Percentiles rank a stretch among this genome's conserved stretches.
Evolutionary conservation across 2,888 invertebrate species (phyloP).

Genomic region (Laothoe populi): DNA sequence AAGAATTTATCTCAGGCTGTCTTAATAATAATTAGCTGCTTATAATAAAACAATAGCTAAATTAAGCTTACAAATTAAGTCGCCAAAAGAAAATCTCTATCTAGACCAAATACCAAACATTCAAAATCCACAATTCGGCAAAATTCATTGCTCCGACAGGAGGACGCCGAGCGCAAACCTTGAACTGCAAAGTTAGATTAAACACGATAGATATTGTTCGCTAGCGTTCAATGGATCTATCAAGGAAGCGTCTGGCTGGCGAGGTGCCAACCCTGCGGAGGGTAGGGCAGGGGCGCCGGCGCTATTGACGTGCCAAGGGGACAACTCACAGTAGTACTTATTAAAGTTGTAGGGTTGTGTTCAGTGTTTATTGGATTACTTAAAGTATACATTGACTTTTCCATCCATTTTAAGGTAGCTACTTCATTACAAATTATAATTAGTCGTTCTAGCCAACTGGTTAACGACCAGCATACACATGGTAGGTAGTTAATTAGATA

Average conservation of each 20-base stretch:
- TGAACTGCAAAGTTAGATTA: slow-evolving; percentile 27
- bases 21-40: too few relatives aligned
- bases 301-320: slow-evolving; percentile 40
- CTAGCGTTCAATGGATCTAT: slow-evolving; percentile 42
- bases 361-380: not conserved
- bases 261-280: slow-evolving; percentile 41
- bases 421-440: too few relatives aligned
- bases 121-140: not conserved
- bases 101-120: too few relatives aligned
- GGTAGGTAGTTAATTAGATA: too few relatives aligned
- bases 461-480: too few relatives aligned
- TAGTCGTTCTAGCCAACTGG: too few relatives aligned
- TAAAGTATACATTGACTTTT: not conserved
- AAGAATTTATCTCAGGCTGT: too few relatives aligned
- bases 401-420: not conserved
- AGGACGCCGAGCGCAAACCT: slow-evolving; percentile 13
- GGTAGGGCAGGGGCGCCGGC: slow-evolving; percentile 52
- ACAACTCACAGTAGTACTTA: not conserved
- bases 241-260: slow-evolving; percentile 52
- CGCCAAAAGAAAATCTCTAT: too few relatives aligned
- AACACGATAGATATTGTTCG: slow-evolving; percentile 35
- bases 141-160: not conserved
- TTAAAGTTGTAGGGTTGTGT: not conserved
- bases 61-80: too few relatives aligned
- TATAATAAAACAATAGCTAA: too few relatives aligned